Base-by-base conservation (phyloP, 2,797 vertebrate species). In the Mormyrus proboscirostris region DNA sequence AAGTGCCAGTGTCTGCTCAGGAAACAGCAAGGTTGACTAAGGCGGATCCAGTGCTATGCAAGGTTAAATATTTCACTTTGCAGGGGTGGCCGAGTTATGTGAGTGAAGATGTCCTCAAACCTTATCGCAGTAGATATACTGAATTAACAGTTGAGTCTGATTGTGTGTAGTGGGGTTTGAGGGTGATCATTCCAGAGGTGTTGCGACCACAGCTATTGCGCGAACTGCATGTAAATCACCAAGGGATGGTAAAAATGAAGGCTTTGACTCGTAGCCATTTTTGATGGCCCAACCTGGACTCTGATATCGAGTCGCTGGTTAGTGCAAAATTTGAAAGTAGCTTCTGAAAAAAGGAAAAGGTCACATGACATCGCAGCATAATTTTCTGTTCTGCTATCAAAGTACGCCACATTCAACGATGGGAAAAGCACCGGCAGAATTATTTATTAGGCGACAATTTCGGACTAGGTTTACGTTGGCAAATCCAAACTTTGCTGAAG, bases 231-330 rank as follows among this genome's bases (percentile, higher is more conserved):
- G 44, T 76, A 4, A 69, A 57, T 41, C 86, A 89, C 25, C 16
- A 51, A 29, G 89, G 90, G 1, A 90, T 90, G n/a, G 88, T 88
- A 0, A 89, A 73, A 6, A 91, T 89, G 86, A 90, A 88, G 51
- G 55, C 85, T 5, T 9, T 87, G 12, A 85, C 69, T 1, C 10
- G 16, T 29, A 89, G 88, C 44, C 62, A 91, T 88, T 88, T 91
- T 59, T 90, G 88, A 85, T 90, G 88, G 76, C 86, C 89, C 8
- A 22, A 44, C 19, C 33, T 89, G 2, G 79, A 88, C 62, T 8
- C n/a, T 2, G 89, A 89, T 12, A 73, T 88, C 41, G 47, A 90
- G 41, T 19, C 9, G 1, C 6, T 87, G 14, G 82, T 59, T 69
- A 7, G 88, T 89, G 16, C 69, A 88, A 10, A 89, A 25, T 49